Evolutionary conservation across 2,113 vertebrate genomes (phyloP).

Genomic region (Trematomus loennbergii): DNA sequence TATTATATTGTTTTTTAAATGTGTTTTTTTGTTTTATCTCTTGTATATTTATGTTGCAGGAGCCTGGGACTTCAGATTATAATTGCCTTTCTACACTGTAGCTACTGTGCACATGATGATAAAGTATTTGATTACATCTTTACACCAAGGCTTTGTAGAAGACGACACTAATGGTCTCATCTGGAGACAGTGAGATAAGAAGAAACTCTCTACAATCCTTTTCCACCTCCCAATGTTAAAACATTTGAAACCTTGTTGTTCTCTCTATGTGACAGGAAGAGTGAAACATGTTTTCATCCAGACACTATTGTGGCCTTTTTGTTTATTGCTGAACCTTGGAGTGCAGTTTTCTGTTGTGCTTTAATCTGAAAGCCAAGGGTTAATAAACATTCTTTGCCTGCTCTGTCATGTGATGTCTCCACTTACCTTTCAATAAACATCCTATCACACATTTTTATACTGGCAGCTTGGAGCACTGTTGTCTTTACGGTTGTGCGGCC

Average conservation of each 20-base stretch:
- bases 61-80: no score
- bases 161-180: background rate
- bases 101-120: no score
- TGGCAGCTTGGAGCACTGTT: background rate
- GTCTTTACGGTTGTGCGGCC: background rate
- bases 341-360: background rate
- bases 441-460: slow-evolving; percentile 28
- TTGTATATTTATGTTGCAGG: background rate
- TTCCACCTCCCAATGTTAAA: background rate
- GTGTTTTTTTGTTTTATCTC: background rate
- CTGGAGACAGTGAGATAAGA: background rate
- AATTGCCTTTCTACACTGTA: no score
- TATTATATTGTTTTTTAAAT: no score
- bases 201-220: background rate
- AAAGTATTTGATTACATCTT: background rate
- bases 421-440: background rate
- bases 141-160: background rate
- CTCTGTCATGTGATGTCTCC: background rate
- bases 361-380: background rate
- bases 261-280: background rate
- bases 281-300: background rate
- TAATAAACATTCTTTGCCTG: background rate
- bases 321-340: background rate
- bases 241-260: background rate
- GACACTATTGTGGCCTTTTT: background rate